These are phyloP conservation scores for Leptinotarsa haldemani DNA, from an alignment of 2,888 invertebrate species.

Conservation along the genomic window DNA sequence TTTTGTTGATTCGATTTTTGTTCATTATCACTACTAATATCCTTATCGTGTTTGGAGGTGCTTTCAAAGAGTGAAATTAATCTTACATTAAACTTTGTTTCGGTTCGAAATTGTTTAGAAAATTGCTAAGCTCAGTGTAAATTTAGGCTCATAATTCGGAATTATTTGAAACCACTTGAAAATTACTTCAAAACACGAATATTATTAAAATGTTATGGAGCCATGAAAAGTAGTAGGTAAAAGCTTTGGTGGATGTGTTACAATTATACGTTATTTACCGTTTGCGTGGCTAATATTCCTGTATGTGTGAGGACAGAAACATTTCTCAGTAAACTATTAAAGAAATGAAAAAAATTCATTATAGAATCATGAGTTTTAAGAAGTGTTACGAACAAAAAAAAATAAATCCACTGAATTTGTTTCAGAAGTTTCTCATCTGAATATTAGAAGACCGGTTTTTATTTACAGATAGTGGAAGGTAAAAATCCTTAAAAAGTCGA, in stretches of 20 bases:
- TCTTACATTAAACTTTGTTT: constrained; percentile 46
- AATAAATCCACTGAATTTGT: too few relatives aligned
- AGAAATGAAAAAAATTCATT: too few relatives aligned
- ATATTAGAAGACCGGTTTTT: too few relatives aligned
- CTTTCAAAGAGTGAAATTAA: constrained; percentile 41
- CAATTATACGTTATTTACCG: constrained; percentile 1
- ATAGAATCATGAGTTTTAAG: too few relatives aligned
- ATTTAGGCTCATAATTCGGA: constrained; percentile 45
- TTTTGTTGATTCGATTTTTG: constrained; percentile 22
- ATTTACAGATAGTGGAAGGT: too few relatives aligned
- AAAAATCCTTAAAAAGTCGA: too few relatives aligned
- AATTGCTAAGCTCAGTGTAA: constrained; percentile 48
- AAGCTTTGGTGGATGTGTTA: constrained; percentile 7
- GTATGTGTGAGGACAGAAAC: not conserved
- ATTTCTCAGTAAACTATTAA: too few relatives aligned
- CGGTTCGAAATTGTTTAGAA: constrained; percentile 45
- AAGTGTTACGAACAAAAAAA: too few relatives aligned
- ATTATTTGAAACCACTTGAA: constrained; percentile 50
- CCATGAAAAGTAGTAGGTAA: constrained; percentile 15
- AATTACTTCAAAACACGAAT: constrained; percentile 51
- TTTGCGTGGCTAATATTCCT: not conserved
- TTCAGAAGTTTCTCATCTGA: too few relatives aligned
- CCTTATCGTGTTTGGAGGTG: constrained; percentile 42
- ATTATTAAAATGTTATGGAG: constrained; percentile 47
- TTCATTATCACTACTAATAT: constrained; percentile 21